Conservation (phyloP, 2,888 invertebrate species). For the Microctonus brassicae region DNA sequence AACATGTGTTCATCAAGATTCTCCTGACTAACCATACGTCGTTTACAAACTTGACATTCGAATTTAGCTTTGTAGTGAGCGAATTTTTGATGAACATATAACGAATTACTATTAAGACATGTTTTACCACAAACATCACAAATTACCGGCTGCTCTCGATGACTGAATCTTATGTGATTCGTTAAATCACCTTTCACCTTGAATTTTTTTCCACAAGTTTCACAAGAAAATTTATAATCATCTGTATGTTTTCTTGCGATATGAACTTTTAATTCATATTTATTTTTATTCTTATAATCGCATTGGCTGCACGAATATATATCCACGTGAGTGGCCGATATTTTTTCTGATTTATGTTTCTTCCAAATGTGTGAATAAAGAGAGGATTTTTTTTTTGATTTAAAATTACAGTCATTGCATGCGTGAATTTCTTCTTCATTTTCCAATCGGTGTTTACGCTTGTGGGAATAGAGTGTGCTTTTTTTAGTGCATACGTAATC, state of each 20-base stretch:
- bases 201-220: conserved; percentile 46
- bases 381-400: conserved; percentile 59
- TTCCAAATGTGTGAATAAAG: conserved; percentile 63
- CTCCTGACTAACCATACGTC: conserved; percentile 69
- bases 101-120: conserved; percentile 62
- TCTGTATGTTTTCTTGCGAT: conserved; percentile 51
- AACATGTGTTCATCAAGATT: conserved; percentile 68
- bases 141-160: conserved; percentile 46
- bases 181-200: conserved; percentile 49
- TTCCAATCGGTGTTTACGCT: conserved; percentile 53
- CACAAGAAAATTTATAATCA: conserved; percentile 47
- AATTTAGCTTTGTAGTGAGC: conserved; percentile 66
- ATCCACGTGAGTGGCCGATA: conserved; percentile 38
- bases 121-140: conserved; percentile 65
- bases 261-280: conserved; percentile 60
- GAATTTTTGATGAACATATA: conserved; percentile 65
- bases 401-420: conserved; percentile 63
- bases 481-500: conserved; percentile 60
- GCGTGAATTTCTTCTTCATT: conserved; percentile 47
- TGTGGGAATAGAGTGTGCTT: conserved; percentile 60
- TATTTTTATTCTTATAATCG: conserved; percentile 58
- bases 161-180: conserved; percentile 50
- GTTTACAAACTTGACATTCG: conserved; percentile 64
- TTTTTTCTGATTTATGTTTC: conserved; percentile 53
- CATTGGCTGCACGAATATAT: conserved; percentile 55